Percentiles rank a stretch among this genome's conserved stretches.
These are phyloP conservation scores for Halcyon malimbica DNA, from an alignment of 2,113 vertebrate genomes.

Conservation along the genomic window DNA sequence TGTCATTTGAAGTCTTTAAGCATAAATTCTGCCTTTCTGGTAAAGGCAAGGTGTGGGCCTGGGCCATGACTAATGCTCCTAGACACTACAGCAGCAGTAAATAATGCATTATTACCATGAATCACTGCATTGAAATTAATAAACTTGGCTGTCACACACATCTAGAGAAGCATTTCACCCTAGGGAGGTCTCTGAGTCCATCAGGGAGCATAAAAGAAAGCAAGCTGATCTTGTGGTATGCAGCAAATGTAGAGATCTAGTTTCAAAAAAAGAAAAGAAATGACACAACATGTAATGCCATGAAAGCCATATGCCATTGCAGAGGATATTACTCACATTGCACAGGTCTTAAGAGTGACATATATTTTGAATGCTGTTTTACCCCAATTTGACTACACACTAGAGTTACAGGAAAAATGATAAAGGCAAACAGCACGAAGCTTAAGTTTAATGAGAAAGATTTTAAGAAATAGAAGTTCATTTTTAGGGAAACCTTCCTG, in stretches of 20 bases:
- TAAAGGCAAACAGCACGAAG: neutral
- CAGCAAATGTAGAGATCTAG: conserved; percentile 20
- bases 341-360: neutral
- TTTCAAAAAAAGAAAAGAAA: conserved; percentile 43
- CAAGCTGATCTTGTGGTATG: neutral
- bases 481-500: neutral
- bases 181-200: neutral
- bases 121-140: neutral
- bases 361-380: neutral
- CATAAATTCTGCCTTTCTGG: neutral
- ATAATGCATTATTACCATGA: neutral
- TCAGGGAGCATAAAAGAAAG: neutral
- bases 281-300: neutral
- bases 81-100: neutral
- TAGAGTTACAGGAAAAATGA: neutral
- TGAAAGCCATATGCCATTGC: neutral
- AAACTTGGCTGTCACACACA: neutral
- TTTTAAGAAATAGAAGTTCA: neutral
- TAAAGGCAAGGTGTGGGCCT: neutral
- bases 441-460: neutral
- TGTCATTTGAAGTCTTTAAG: neutral
- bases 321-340: neutral
- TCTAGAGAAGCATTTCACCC: neutral
- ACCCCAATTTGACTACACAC: neutral
- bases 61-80: neutral